phyloP scores from a whole-genome alignment of 2,113 vertebrate species.

The Ranitomeya variabilis region DNA sequence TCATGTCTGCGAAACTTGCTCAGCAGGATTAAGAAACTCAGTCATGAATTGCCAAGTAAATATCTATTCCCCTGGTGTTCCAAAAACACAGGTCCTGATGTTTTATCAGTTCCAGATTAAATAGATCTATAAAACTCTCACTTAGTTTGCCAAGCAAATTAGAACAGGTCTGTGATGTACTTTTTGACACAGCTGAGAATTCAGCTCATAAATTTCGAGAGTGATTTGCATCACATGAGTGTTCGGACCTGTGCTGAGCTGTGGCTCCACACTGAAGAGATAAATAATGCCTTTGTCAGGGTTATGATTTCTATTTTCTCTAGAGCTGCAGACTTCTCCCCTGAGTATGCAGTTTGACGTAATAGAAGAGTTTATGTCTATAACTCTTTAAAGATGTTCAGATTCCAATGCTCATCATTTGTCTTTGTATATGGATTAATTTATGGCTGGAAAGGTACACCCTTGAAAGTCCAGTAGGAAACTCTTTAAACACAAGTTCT shows the following conservation, averaged over 20 bases:
- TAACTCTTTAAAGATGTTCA: slow-evolving; percentile 17
- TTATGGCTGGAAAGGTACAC: background rate
- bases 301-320: background rate
- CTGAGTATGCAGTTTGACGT: background rate
- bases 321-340: background rate
- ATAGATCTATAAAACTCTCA: slow-evolving; percentile 43
- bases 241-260: slow-evolving; percentile 13
- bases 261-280: slow-evolving; percentile 5
- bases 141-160: slow-evolving; percentile 35
- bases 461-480: background rate
- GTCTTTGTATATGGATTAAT: background rate
- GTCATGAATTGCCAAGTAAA: slow-evolving; percentile 39
- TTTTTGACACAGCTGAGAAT: slow-evolving; percentile 44
- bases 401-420: background rate
- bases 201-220: slow-evolving; percentile 22
- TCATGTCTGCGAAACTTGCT: slow-evolving; percentile 12
- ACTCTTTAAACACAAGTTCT: background rate
- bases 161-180: slow-evolving; percentile 41
- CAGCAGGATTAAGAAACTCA: slow-evolving; percentile 31
- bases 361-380: background rate
- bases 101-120: slow-evolving; percentile 52
- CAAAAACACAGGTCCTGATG: slow-evolving; percentile 44
- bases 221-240: slow-evolving; percentile 15
- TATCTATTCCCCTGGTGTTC: slow-evolving; percentile 34
- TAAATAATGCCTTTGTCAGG: slow-evolving; percentile 32